Evolutionary conservation across 2,888 invertebrate genomes (phyloP).

Genomic region (Clistopyga incitator): DNA sequence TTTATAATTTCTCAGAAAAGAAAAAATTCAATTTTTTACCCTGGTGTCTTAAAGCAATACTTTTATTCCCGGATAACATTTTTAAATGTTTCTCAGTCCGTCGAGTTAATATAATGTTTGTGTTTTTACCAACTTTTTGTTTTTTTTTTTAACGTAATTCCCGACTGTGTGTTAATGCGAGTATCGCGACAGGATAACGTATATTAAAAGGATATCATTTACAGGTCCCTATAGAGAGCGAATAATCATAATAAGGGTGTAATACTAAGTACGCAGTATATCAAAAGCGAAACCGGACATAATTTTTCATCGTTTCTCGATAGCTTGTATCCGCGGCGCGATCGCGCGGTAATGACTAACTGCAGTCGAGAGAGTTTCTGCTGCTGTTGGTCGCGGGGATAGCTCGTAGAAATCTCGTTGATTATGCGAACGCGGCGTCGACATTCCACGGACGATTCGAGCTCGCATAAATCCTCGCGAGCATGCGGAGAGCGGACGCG

Average conservation of each 20-base stretch:
- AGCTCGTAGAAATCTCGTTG: constrained; percentile 67
- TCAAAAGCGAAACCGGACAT: constrained; percentile 67
- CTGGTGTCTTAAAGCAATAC: too few species aligned
- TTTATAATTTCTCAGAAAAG: too few species aligned
- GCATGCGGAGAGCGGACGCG: constrained; percentile 57
- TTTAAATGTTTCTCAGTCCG: not conserved
- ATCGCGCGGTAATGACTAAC: constrained; percentile 69
- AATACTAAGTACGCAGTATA: constrained; percentile 67
- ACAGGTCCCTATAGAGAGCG: constrained; percentile 43
- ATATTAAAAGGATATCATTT: constrained; percentile 52
- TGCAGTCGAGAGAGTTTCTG: constrained; percentile 59
- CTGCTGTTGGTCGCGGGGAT: constrained; percentile 21
- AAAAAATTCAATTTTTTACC: too few species aligned
- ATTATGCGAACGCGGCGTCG: constrained; percentile 68
- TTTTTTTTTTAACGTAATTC: constrained; percentile 13
- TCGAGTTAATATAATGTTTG: not conserved
- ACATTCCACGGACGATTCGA: constrained; percentile 68
- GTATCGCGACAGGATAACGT: constrained; percentile 12
- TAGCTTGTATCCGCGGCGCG: constrained; percentile 66
- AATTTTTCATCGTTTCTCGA: constrained; percentile 66
- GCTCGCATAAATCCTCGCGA: constrained; percentile 67
- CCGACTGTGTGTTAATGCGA: not conserved
- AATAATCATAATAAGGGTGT: constrained; percentile 61
- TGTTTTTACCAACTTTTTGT: not conserved
- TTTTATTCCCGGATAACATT: too few species aligned